Evolutionary conservation across 2,797 vertebrate species (phyloP), one percentile per base, ranked within the genome.

Genomic region (Melanotaenia parkinsoni): DNA sequence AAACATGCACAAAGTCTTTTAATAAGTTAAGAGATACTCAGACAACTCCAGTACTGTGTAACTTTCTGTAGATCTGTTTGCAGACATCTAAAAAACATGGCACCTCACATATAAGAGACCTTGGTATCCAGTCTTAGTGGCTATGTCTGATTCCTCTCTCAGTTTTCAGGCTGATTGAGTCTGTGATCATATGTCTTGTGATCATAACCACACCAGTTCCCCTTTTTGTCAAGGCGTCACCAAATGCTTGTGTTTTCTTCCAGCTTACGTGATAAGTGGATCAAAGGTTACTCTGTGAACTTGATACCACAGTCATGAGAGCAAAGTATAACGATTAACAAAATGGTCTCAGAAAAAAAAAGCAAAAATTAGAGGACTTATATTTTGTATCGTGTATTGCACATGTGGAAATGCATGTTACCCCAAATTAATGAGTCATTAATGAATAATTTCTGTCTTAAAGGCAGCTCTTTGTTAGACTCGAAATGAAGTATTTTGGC

Each of bases 141-240:
- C 67, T 20, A 6, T 45, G 3, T 53, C 3, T 76, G 28, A 9
- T 60, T 71, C 16, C 3, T 22, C 28, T 32, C 30, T 37, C 0
- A n/a, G 38, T 69, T 74, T 57, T 57, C 35, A 43, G 33, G 40
- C 26, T 24, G 16, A 28, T n/a, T 65, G 24, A 20, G 8, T 72
- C n/a, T 51, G 57, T 24, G 8, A 20, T 65, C 6, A 14, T 5
- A 43, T 43, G 40, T 79, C 74, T 65, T 59, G 57, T 86, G 84
- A 86, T 79, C 43, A 18, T 37, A 70, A 75, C 66, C 16, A 4
- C 38, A 60, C 24, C 30, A 58, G 14, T 89, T 89, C 80, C 74
- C 62, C 12, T 59, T 73, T 84, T 79, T 59, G 50, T 67, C 58
- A 26, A 3, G 9, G 14, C 35, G 22, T 60, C 74, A 24, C 59